phyloP scores from a whole-genome alignment of 2,888 invertebrate genomes.

The Glyphotaelius pellucidus region DNA sequence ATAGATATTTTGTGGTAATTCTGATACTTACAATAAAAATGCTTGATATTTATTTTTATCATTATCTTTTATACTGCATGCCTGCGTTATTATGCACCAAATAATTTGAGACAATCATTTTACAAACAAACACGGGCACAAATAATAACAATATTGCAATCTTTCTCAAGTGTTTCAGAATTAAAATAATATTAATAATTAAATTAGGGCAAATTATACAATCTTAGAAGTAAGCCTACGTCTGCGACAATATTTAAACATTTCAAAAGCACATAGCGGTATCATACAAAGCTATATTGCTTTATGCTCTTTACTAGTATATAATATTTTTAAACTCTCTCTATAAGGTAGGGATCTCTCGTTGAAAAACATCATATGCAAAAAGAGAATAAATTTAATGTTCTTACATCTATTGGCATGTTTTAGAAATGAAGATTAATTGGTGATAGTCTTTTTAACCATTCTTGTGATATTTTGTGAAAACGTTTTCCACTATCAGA shows the following conservation, averaged over 20 bases:
- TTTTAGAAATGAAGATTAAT: slow-evolving; percentile 31
- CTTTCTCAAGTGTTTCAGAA: not conserved
- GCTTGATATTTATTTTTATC: no score
- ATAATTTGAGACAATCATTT: slow-evolving; percentile 3
- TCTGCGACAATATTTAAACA: slow-evolving; percentile 23
- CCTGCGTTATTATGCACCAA: not conserved
- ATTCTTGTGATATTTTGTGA: not conserved
- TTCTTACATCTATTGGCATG: slow-evolving; percentile 55
- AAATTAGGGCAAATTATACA: slow-evolving; percentile 32
- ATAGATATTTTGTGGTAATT: not conserved
- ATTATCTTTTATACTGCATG: no score
- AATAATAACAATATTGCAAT: not conserved
- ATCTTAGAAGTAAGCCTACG: slow-evolving; percentile 12
- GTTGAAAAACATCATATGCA: not conserved
- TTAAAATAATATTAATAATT: not conserved
- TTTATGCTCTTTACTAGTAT: not conserved
- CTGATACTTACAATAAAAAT: not conserved
- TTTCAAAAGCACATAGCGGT: slow-evolving; percentile 14
- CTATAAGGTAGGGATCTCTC: not conserved
- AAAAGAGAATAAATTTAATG: slow-evolving; percentile 17
- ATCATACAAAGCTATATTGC: slow-evolving; percentile 32
- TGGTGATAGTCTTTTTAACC: not conserved
- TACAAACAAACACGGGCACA: not conserved
- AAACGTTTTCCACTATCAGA: not conserved
- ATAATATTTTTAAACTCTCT: not conserved